These are phyloP conservation scores for Aramus guarauna DNA, from an alignment of 2,113 vertebrate genomes.

Conservation along the genomic window DNA sequence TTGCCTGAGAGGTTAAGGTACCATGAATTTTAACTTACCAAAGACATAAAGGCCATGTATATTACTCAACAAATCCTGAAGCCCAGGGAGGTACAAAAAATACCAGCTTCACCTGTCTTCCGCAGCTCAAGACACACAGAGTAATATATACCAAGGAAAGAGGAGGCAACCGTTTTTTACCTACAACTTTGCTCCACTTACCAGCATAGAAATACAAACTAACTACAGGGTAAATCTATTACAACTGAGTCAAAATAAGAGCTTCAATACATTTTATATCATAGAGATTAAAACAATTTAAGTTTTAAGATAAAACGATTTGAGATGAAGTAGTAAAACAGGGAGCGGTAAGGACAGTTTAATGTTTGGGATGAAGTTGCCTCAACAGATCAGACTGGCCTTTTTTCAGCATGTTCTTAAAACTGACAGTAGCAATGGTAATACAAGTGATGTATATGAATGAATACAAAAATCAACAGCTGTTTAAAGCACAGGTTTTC, in stretches of 20 bases:
- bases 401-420: background rate
- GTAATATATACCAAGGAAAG: background rate
- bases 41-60: background rate
- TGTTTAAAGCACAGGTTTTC: background rate
- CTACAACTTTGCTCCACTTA: background rate
- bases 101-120: background rate
- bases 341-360: background rate
- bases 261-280: background rate
- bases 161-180: background rate
- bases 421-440: background rate
- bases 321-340: background rate
- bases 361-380: background rate
- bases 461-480: too few species aligned
- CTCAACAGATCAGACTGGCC: background rate
- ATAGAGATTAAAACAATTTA: background rate
- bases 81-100: background rate
- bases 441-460: too few species aligned
- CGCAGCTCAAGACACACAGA: background rate
- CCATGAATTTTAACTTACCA: background rate
- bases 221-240: background rate
- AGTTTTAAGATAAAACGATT: too few species aligned
- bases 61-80: background rate
- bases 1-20: background rate
- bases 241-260: background rate
- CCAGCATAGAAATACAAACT: background rate